Evolutionary conservation across 2,797 vertebrate genomes (phyloP).

Genomic region (Spondyliosoma cantharus): DNA sequence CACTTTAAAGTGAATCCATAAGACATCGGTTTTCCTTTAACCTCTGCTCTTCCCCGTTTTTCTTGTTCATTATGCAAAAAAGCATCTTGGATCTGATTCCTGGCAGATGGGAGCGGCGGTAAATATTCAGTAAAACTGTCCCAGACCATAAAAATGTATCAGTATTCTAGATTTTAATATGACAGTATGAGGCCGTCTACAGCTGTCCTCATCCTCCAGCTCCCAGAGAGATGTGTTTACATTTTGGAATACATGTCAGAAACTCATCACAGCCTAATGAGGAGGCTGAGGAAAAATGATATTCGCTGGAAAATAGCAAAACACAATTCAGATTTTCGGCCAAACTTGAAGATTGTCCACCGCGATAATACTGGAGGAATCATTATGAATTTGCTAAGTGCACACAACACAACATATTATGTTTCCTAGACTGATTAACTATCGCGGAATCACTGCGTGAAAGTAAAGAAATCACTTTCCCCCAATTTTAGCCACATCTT

Average conservation of each 20-base stretch:
- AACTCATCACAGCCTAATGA: conserved; percentile 35
- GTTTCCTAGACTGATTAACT: conserved; percentile 55
- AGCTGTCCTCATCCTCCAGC: conserved; percentile 5
- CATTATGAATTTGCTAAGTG: conserved; percentile 21
- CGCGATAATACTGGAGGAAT: conserved; percentile 28
- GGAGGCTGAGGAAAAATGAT: conserved; percentile 31
- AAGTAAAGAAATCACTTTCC: conserved; percentile 48
- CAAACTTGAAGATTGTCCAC: conserved; percentile 38
- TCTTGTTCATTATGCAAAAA: not conserved
- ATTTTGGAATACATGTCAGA: conserved; percentile 54
- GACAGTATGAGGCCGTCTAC: conserved; percentile 28
- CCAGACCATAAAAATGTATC: conserved; percentile 25
- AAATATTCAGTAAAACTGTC: conserved; percentile 41
- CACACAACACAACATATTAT: conserved; percentile 18
- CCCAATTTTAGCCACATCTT: conserved; percentile 35
- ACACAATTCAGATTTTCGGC: conserved; percentile 16
- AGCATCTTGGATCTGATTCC: conserved; percentile 14
- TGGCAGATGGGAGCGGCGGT: conserved; percentile 22
- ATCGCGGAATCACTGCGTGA: conserved; percentile 33
- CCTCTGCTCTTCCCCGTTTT: not conserved
- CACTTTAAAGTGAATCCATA: conserved; percentile 10
- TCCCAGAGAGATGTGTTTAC: conserved; percentile 47
- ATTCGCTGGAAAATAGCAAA: conserved; percentile 29
- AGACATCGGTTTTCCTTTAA: not conserved
- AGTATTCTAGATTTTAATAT: conserved; percentile 15